Evolutionary conservation across 1,140 invertebrate genomes (phyloP), one percentile per base, ranked within the genome.

Genomic region (Caligus rogercresseyi): DNA sequence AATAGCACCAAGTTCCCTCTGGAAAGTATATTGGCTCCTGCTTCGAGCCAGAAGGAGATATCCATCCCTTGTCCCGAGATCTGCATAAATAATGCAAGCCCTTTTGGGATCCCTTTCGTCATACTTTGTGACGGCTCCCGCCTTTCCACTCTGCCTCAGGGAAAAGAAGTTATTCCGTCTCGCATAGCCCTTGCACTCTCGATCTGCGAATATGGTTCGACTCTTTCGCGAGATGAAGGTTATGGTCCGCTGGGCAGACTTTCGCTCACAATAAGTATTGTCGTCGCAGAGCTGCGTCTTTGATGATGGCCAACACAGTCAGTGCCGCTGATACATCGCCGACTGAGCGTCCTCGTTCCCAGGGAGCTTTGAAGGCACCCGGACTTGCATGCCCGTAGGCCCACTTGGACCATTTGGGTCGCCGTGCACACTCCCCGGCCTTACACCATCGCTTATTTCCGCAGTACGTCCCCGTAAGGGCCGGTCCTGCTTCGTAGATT

Each of bases 1-100:
- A n/a, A 26, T 62, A 16, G 20, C 23, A 64, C 21, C 19, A 63
- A 54, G 63, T 23, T 20, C 56, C 61, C 18, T 24, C 56, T 53
- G 25, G 58, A 63, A 64, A 43, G 20, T 4, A 25, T 13, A 52
- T 26, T 14, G n/a, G n/a, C n/a, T 54, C 31, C 16, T 3, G n/a
- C n/a, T 56, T 25, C 20, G 19, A 21, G n/a, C 18, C 15, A 21
- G 20, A 21, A 2, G 24, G 24, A 25, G 54, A 25, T 20, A 21
- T 56, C 54, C 54, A 56, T 1, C 16, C 19, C 18, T 21, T 20
- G 54, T 25, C 20, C 15, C 54, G 20, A n/a, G 54, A 56, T 21
- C 54, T 56, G 20, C 20, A 20, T 21, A 56, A 56, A 56, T 56
- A 56, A 21, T 2, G 24, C 11, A 56, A n/a, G 24, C 11, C n/a